Evolutionary conservation across 2,888 invertebrate genomes (phyloP), one percentile per base, ranked within the genome.

Genomic region (Xanthorhoe designata): DNA sequence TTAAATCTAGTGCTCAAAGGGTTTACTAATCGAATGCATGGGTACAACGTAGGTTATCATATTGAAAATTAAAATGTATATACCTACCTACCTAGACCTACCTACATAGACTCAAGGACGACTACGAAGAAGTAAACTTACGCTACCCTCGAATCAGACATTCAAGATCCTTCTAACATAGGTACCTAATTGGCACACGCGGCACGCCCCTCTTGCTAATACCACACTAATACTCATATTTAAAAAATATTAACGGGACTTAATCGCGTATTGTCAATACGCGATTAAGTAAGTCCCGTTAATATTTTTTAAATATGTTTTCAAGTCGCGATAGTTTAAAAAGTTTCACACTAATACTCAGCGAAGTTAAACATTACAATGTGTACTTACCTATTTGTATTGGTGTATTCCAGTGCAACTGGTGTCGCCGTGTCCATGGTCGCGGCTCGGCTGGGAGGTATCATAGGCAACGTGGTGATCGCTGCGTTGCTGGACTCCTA

Each of bases 351-450:
- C n/a, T n/a, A n/a, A n/a, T 38, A 10, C 38, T 35, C 35, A 35
- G 38, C 38, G 8, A 38, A 38, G 13, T 38, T 38, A 0, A 38
- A 38, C 10, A 2, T 38, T 32, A 32, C 0, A 32, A 32, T 32
- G 7, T 32, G 32, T 32, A 13, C 38, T 38, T 38, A 38, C 13
- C 24, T 3, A 24, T n/a, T 17, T 4, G 42, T 1, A 15, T 52
- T 29, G 13, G 0, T 49, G 29, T 49, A 17, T 86, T 94, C 0
- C 89, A 97, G 97, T 78, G 98, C 98, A 56, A 98, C 98, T 52
- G 98, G 98, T 72, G 97, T 98, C 71, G 98, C 98, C 47, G 95
- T 98, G 68, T 97, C 97, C 0, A 97, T 98, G 96, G 97, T 97
- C 47, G 96, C 98, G 19, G 98, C 97, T 29, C 95, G 98, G 64